phyloP scores from a whole-genome alignment of 1,140 invertebrate species.

The Aphis craccivora region DNA sequence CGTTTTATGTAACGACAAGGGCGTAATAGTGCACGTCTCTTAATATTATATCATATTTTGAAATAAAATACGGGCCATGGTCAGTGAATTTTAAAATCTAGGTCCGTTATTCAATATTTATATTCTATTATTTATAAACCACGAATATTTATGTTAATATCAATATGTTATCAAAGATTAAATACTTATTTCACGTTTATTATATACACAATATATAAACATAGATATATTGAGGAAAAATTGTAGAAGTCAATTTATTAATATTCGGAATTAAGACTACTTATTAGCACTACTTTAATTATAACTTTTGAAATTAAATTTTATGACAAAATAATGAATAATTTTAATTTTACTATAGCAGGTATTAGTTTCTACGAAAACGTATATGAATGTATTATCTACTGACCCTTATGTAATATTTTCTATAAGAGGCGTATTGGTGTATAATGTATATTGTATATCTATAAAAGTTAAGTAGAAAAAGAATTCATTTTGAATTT shows the following conservation, averaged over 20 bases:
- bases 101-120: slow-evolving; percentile 47
- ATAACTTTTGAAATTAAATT: background rate
- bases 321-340: background rate
- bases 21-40: slow-evolving; percentile 28
- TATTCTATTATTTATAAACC: background rate
- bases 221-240: background rate
- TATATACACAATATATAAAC: background rate
- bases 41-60: slow-evolving; percentile 54
- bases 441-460: background rate
- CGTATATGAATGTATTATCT: background rate
- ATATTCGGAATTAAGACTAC: background rate
- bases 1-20: slow-evolving; percentile 43
- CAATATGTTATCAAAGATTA: background rate
- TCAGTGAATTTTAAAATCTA: slow-evolving; percentile 58
- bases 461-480: background rate
- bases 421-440: background rate
- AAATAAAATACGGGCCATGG: slow-evolving; percentile 48
- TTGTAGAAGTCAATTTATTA: background rate
- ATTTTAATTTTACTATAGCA: background rate
- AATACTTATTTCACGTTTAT: background rate
- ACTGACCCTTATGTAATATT: background rate
- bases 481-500: background rate
- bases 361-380: background rate
- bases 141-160: background rate
- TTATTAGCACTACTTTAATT: background rate